A percentile compares a stretch with the other conserved stretches of the same genome.
Conservation (phyloP, 2,797 vertebrate species). For the Tragelaphus oryx region DNA sequence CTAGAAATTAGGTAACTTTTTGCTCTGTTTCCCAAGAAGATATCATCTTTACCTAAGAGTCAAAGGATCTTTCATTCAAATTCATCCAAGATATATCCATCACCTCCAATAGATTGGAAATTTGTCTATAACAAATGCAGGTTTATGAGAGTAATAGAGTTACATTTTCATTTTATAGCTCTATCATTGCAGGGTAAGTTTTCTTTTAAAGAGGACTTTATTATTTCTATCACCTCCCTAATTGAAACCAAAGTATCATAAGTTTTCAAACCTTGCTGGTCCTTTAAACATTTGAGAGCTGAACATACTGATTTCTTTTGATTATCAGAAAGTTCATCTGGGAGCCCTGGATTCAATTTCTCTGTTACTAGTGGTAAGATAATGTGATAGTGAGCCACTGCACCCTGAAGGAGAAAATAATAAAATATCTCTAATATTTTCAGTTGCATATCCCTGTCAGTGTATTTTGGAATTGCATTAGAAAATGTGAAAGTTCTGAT, state of each 20-base stretch:
- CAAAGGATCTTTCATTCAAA: conserved; percentile 20
- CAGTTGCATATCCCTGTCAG: not conserved
- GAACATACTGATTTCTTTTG: conserved; percentile 38
- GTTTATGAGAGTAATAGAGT: conserved; percentile 6
- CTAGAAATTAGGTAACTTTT: not conserved
- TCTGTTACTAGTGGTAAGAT: not conserved
- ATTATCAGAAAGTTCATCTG: conserved; percentile 49
- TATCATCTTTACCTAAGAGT: not conserved
- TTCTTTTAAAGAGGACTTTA: conserved; percentile 52
- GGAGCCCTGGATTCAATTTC: conserved; percentile 33
- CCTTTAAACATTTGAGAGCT: conserved; percentile 54
- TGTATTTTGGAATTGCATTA: conserved; percentile 58
- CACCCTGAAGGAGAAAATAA: not conserved
- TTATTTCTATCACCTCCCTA: conserved; percentile 53
- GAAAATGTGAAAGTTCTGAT: conserved; percentile 54
- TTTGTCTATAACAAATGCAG: conserved; percentile 28
- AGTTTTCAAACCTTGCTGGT: conserved; percentile 47
- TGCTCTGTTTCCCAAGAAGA: not conserved
- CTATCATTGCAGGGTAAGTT: conserved; percentile 25
- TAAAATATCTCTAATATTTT: conserved; percentile 20
- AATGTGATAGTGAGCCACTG: not conserved
- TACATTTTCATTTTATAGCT: conserved; percentile 56
- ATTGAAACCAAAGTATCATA: conserved; percentile 48
- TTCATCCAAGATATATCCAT: not conserved
- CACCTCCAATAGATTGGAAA: conserved; percentile 16